These are phyloP conservation scores for Phoenicopterus ruber DNA, from an alignment of 2,113 vertebrate genomes.

Conservation along the genomic window DNA sequence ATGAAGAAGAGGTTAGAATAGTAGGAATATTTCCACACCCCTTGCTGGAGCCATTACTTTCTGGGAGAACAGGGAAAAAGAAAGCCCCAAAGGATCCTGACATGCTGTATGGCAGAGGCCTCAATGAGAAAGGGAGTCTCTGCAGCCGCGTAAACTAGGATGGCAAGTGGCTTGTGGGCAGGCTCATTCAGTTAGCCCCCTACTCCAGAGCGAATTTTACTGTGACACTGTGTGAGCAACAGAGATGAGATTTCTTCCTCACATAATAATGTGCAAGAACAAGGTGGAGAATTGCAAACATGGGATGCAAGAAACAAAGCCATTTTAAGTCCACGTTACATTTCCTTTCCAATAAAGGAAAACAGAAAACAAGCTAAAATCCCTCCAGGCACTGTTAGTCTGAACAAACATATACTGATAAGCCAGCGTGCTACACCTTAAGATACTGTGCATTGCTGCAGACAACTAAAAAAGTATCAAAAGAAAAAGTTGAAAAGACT, in stretches of 20 bases:
- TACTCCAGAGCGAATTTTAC: neutral
- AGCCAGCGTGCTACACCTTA: accelerated
- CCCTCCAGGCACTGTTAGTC: neutral
- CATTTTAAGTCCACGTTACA: neutral
- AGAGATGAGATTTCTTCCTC: neutral
- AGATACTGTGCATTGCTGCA: neutral
- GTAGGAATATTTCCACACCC: neutral
- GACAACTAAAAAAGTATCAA: neutral
- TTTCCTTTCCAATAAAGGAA: neutral
- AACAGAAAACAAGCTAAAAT: neutral
- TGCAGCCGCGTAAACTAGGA: neutral
- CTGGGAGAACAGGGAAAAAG: neutral
- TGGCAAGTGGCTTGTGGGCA: neutral
- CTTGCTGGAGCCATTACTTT: neutral
- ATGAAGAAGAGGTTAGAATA: neutral
- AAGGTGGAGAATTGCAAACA: neutral
- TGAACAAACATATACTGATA: neutral
- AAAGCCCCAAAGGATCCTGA: neutral
- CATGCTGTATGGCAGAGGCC: accelerated
- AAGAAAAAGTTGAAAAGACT: neutral
- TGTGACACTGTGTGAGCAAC: neutral
- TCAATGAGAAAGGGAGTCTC: neutral
- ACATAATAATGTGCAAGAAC: neutral
- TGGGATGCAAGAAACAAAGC: neutral
- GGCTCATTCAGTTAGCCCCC: neutral